These are phyloP conservation scores for Rhopalosiphum maidis DNA, from an alignment of 1,140 invertebrate genomes.

Conservation along the genomic window DNA sequence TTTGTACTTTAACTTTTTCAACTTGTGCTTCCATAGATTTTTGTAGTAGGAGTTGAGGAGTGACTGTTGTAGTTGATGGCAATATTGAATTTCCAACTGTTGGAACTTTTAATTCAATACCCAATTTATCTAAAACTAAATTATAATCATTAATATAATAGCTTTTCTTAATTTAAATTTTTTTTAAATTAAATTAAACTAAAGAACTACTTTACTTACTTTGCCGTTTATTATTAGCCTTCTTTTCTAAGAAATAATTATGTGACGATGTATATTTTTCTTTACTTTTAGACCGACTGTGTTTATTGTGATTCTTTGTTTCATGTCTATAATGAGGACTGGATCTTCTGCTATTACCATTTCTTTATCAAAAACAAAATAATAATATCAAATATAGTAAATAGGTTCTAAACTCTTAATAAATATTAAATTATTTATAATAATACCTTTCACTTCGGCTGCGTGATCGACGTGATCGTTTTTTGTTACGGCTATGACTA, in stretches of 20 bases:
- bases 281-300: constrained; percentile 43
- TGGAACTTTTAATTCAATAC: constrained; percentile 61
- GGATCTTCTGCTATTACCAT: background rate
- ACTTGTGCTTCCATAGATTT: constrained; percentile 59
- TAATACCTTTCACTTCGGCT: constrained; percentile 35
- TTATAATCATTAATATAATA: constrained; percentile 7
- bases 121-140: constrained; percentile 61
- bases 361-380: background rate
- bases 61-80: constrained; percentile 42
- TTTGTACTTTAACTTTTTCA: constrained; percentile 59
- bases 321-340: constrained; percentile 37
- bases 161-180: background rate
- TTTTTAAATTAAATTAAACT: background rate
- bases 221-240: constrained; percentile 53
- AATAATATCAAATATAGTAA: background rate
- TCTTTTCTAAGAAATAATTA: constrained; percentile 52
- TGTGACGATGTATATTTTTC: constrained; percentile 46
- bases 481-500: constrained; percentile 41
- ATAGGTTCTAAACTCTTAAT: background rate
- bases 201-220: constrained; percentile 22
- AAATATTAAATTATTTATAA: background rate
- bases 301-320: constrained; percentile 29
- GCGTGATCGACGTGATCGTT: constrained; percentile 16
- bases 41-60: constrained; percentile 58
- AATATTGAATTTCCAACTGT: background rate